Evolutionary conservation across 2,113 vertebrate genomes (phyloP).

Genomic region (Oryzias celebensis): DNA sequence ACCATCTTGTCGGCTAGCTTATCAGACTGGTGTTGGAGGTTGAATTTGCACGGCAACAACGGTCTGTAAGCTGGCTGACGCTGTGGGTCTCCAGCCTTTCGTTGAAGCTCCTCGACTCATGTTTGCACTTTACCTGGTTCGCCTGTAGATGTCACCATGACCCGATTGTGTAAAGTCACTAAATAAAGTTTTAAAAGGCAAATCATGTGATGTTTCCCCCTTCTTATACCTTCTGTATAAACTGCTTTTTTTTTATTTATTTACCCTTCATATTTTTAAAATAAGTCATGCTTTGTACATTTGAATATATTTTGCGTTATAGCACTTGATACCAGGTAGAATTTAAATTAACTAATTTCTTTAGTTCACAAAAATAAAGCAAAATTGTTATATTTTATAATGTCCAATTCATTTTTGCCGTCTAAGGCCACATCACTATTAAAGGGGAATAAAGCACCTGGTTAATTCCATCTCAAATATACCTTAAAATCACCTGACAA

Average conservation of each 20-base stretch:
- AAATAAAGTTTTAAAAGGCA: conserved; percentile 50
- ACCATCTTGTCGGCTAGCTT: conserved; percentile 97
- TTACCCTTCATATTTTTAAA: not conserved
- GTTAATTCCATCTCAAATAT: too few relatives aligned
- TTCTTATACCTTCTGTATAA: conserved; percentile 6
- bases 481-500: too few relatives aligned
- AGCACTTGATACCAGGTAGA: too few relatives aligned
- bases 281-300: too few relatives aligned
- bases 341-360: too few relatives aligned
- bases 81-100: conserved; percentile 77
- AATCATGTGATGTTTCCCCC: not conserved
- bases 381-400: too few relatives aligned
- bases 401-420: too few relatives aligned
- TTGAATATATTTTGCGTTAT: too few relatives aligned
- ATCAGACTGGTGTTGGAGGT: conserved; percentile 99
- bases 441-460: too few relatives aligned
- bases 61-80: conserved; percentile 99
- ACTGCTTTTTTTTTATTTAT: too few relatives aligned
- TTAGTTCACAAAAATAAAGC: too few relatives aligned
- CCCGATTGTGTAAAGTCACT: conserved; percentile 11
- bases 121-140: not conserved
- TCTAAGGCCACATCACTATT: too few relatives aligned
- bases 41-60: conserved; percentile 88
- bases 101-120: not conserved
- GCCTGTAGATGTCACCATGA: not conserved